These are phyloP conservation scores for Rhizomys pruinosus DNA, from an alignment of 2,113 vertebrate species.

Conservation along the genomic window DNA sequence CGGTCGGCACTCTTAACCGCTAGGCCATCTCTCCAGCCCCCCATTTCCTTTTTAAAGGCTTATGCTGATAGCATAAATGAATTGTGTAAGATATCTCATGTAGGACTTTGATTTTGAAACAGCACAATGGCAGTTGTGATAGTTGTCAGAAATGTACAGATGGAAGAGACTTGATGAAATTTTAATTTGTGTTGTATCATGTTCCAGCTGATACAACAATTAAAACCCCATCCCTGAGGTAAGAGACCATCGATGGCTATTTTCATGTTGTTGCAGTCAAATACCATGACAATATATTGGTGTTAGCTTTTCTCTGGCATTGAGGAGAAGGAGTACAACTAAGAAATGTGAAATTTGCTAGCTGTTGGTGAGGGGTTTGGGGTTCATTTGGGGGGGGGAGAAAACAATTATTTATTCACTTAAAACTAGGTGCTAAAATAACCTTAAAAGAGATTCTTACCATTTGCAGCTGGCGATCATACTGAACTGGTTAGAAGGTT, in stretches of 20 bases:
- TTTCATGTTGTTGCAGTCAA: neutral
- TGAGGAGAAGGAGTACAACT: neutral
- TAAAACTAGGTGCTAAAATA: neutral
- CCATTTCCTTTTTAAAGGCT: neutral
- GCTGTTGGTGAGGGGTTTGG: neutral
- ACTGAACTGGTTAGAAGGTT: neutral
- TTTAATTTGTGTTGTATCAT: neutral
- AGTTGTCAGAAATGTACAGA: neutral
- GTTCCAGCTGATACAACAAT: neutral
- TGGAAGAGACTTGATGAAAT: neutral
- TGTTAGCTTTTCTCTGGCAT: neutral
- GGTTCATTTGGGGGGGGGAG: neutral
- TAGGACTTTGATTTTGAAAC: neutral
- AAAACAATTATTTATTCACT: neutral
- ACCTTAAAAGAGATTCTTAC: neutral
- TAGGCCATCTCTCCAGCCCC: too few relatives aligned
- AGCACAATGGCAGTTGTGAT: neutral
- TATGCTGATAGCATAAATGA: neutral
- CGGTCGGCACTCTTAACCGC: too few relatives aligned
- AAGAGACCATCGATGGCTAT: neutral
- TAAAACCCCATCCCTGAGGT: neutral
- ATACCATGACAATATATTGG: neutral
- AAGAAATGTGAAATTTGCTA: neutral
- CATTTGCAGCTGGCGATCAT: neutral
- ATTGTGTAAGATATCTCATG: neutral